Evolutionary conservation across 2,888 invertebrate species (phyloP), one percentile per base, ranked within the genome.

Genomic region (Leucoptera coffeella): DNA sequence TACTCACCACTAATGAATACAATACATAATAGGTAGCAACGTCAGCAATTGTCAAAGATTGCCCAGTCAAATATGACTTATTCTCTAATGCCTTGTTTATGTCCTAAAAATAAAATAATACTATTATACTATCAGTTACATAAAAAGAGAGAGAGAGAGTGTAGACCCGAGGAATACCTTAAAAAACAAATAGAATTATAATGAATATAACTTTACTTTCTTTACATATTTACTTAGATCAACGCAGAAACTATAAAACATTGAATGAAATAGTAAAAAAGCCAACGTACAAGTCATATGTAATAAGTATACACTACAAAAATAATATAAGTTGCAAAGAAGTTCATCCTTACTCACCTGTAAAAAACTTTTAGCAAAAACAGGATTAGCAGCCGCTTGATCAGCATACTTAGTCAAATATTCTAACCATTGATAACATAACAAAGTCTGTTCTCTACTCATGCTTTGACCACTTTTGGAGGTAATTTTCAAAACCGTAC

Each of bases 341-440:
- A n/a, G n/a, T n/a, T n/a, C n/a, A 15, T 17, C 21, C 15, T 9
- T 14, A 10, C 25, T 25, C 50, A 75, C 77, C 59, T 74, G 65
- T 34, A 77, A 47, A 29, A 75, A 64, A 32, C 41, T 54, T 40
- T 56, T 72, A 1, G 62, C 56, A 40, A 73, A 73, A 1, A 37
- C 29, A 15, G 67, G 43, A 35, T 57, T 61, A 8, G 32, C 34
- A 2, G 55, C 57, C 6, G 69, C 72, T 40, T 74, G 73, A 39
- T 73, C 71, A 3, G 62, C 54, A 43, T 71, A 75, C 46, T 73
- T 53, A 2, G 75, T 67, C 4, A 78, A 62, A 42, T 78, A 77
- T 42, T 83, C 83, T 15, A 83, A 48, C 83, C 82, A 83, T 38
- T 83, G 83, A 31, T 77, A 74, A 13, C 71, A 54, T 13, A 67